phyloP scores from a whole-genome alignment of 2,888 invertebrate genomes.

The Scaptodrosophila latifasciaeformis region DNA sequence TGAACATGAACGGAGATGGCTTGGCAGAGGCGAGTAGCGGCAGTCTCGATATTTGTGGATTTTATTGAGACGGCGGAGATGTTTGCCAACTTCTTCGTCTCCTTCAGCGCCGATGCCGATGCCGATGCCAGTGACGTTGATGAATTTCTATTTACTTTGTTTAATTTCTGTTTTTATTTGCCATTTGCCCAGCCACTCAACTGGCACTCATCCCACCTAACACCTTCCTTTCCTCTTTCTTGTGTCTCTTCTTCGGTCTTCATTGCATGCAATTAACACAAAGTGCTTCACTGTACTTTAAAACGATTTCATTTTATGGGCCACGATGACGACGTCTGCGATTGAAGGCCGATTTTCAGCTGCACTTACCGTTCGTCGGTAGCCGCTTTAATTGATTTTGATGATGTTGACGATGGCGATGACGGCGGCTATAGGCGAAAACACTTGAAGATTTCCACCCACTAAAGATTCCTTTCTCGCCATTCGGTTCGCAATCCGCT shows the following conservation, averaged over 20 bases:
- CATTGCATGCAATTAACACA: constrained; percentile 64
- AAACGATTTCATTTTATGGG: constrained; percentile 2
- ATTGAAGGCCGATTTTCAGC: constrained; percentile 46
- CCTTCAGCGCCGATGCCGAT: constrained; percentile 1
- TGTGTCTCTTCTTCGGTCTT: background rate
- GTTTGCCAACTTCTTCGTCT: background rate
- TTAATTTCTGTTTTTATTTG: constrained; percentile 67
- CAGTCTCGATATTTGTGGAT: constrained; percentile 54
- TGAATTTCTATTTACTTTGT: constrained; percentile 70
- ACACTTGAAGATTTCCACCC: no score
- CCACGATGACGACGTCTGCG: background rate
- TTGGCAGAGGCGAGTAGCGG: constrained; percentile 11
- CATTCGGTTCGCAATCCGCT: no score
- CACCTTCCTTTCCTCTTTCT: constrained; percentile 2
- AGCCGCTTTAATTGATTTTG: constrained; percentile 69
- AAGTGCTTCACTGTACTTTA: constrained; percentile 52
- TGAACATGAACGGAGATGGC: constrained; percentile 8
- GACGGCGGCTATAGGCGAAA: no score
- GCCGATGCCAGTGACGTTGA: constrained; percentile 55
- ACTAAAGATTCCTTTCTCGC: no score
- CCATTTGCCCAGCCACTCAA: constrained; percentile 58
- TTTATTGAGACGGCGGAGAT: constrained; percentile 47
- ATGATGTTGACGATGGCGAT: no score
- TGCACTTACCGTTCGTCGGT: constrained; percentile 65
- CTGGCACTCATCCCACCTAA: constrained; percentile 16